Percentiles rank a stretch among this genome's conserved stretches.
Conservation (phyloP, 2,113 vertebrate species). For the Phrynosoma blainvillii region DNA sequence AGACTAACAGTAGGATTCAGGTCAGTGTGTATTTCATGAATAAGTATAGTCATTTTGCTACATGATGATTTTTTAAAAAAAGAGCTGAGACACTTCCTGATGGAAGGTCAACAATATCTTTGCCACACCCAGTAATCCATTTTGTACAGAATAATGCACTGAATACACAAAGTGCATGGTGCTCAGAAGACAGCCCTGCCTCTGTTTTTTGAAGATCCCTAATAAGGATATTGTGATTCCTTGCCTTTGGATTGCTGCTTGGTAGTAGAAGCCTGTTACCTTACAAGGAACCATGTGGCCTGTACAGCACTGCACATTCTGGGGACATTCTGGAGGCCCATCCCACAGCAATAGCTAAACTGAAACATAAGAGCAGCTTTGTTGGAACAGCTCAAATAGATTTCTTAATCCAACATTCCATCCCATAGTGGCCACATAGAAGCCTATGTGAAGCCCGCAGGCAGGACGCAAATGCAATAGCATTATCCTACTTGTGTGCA, state of each 20-base stretch:
- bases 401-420: not conserved
- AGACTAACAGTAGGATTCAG: no score
- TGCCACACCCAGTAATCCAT: not conserved
- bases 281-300: not conserved
- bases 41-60: not conserved
- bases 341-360: not conserved
- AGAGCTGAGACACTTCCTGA: not conserved
- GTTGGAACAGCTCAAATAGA: not conserved
- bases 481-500: not conserved
- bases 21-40: not conserved
- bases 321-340: not conserved
- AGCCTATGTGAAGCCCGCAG: no score
- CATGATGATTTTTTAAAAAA: not conserved
- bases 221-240: not conserved
- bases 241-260: not conserved
- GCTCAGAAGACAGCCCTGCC: not conserved
- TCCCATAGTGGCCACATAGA: not conserved
- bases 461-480: not conserved
- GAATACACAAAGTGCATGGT: not conserved
- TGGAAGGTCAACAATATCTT: not conserved
- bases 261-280: not conserved
- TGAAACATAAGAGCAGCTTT: not conserved
- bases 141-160: not conserved
- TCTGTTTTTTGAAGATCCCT: not conserved
- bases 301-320: not conserved